Conservation (phyloP, 2,888 invertebrate genomes). For the Dasypogon diadema region DNA sequence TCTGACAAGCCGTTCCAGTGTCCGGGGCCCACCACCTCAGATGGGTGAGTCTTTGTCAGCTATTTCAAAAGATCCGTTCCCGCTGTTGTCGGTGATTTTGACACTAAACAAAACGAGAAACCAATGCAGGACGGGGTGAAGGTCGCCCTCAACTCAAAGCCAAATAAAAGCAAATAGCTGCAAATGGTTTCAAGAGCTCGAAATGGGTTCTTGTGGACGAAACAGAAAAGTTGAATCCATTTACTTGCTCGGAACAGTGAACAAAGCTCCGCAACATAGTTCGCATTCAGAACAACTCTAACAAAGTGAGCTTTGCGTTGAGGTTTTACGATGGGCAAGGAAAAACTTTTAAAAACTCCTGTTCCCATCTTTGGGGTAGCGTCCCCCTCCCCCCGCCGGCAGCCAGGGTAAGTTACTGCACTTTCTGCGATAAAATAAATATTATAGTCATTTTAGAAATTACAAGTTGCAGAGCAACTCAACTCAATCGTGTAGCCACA, state of each 20-base stretch:
- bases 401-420: constrained; percentile 5
- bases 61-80: background rate
- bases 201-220: constrained; percentile 31
- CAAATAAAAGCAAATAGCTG: constrained; percentile 27
- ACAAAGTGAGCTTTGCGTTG: constrained; percentile 29
- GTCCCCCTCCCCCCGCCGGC: too few species aligned
- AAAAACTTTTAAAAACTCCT: background rate
- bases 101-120: constrained; percentile 15
- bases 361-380: too few species aligned
- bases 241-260: constrained; percentile 4
- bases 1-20: background rate
- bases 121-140: background rate
- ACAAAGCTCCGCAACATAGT: constrained; percentile 22
- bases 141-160: background rate
- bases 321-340: constrained; percentile 22
- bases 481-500: too few species aligned
- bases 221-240: constrained; percentile 40
- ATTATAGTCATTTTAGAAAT: constrained; percentile 22
- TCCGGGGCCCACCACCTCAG: background rate
- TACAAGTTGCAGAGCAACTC: background rate
- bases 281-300: constrained; percentile 24
- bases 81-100: constrained; percentile 14
- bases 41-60: background rate
- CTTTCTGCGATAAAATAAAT: constrained; percentile 1
- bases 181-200: constrained; percentile 24